These are phyloP conservation scores for Pelmatolapia mariae DNA, from an alignment of 2,113 vertebrate species.

Conservation along the genomic window DNA sequence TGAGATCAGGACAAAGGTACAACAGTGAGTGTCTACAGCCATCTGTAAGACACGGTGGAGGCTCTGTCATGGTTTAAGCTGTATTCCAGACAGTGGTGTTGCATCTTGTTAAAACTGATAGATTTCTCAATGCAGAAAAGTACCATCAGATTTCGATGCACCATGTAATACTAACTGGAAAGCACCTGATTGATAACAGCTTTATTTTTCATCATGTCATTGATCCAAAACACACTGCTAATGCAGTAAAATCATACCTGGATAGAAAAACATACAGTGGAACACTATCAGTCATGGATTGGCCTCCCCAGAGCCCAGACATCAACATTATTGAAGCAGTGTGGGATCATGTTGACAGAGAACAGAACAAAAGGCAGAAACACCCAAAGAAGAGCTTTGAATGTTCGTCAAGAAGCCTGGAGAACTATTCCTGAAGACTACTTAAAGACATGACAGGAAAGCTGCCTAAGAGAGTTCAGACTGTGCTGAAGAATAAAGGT, in stretches of 20 bases:
- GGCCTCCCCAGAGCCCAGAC: neutral
- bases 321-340: neutral
- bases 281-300: fast-evolving
- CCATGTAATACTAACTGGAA: neutral
- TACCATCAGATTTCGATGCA: neutral
- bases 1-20: neutral
- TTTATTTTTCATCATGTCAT: neutral
- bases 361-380: neutral
- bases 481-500: neutral
- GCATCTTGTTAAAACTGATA: neutral
- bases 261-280: neutral
- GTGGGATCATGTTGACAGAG: neutral
- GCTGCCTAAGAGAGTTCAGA: neutral
- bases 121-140: neutral
- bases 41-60: neutral
- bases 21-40: neutral
- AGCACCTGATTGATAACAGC: neutral
- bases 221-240: neutral
- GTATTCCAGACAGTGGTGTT: neutral
- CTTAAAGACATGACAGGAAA: neutral
- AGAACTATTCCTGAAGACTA: neutral
- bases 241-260: neutral
- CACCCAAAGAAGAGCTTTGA: neutral
- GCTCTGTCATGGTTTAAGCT: neutral
- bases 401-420: neutral